Evolutionary conservation across 1,140 invertebrate species (phyloP), one percentile per base, ranked within the genome.

Genomic region (Luehdorfia chinensis): DNA sequence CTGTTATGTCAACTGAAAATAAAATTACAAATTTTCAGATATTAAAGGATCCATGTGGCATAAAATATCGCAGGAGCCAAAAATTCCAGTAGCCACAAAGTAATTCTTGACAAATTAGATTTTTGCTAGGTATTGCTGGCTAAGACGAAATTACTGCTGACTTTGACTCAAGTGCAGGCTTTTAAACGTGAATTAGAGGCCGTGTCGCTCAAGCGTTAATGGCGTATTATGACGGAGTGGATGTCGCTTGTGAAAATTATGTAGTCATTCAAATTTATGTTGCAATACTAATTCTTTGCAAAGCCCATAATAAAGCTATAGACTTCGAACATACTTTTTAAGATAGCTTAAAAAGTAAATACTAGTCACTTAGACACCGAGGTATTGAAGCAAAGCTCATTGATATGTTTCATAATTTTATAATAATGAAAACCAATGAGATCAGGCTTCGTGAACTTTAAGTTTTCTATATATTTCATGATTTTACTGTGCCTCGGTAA

Each of bases 71-170:
- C 13, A 13, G 13, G 15, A 43, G 25, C 23, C 37, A 57, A 57
- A 55, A 46, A 61, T 68, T 67, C 55, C 45, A 77, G 66, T 75
- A 55, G 66, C 70, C 66, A 62, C 75, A 69, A 65, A 66, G 57
- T 75, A 67, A 65, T 66, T 75, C 66, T 84, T 85, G 81, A 85
- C 67, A 85, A 85, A 85, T 85, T 85, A 84, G 77, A 84, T 85
- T 85, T 81, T 81, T 79, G 72, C 66, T 60, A 64, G 68, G 70
- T 73, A 75, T 83, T 75, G 65, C 74, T 71, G 63, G 75, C 66
- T 81, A 74, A 84, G 77, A 78, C 81, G 69, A 85, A 85, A 85
- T 85, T 84, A 81, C 60, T 64, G 71, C 59, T 75, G 81, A 85
- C 81, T 85, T 81, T 71, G 72, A 85, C 56, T 75, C 67, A 64